Percentiles rank a stretch among this genome's conserved stretches.
Evolutionary conservation across 2,797 vertebrate genomes (phyloP).

Genomic region (Todus mexicanus): DNA sequence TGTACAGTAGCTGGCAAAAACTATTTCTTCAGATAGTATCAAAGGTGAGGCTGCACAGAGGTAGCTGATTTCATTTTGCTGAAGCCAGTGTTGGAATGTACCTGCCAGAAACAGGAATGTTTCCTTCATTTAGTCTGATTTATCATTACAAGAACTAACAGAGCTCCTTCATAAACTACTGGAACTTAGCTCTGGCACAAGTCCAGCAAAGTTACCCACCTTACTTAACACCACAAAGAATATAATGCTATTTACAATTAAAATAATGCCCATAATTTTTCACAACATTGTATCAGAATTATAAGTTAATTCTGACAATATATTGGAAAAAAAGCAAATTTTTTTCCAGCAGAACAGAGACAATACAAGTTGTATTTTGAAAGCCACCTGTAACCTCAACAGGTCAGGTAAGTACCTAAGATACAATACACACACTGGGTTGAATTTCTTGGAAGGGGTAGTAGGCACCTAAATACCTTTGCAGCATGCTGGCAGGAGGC

Average conservation of each 20-base stretch:
- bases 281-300: background rate
- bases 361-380: background rate
- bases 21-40: constrained; percentile 31
- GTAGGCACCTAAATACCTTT: background rate
- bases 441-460: background rate
- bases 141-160: constrained; percentile 51
- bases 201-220: background rate
- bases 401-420: background rate
- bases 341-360: background rate
- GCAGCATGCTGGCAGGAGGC: background rate
- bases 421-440: background rate
- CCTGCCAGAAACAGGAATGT: constrained; percentile 41
- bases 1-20: constrained; percentile 18
- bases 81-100: constrained; percentile 27
- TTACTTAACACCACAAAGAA: background rate
- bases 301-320: background rate
- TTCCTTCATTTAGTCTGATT: constrained; percentile 46
- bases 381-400: background rate
- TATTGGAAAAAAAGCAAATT: too few relatives aligned
- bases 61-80: background rate
- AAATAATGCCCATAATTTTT: background rate
- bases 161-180: constrained; percentile 1
- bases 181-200: background rate
- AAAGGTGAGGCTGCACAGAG: constrained; percentile 8
- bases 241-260: background rate